Percentiles rank a stretch among this genome's conserved stretches.
phyloP scores from a whole-genome alignment of 2,888 invertebrate species.

The Bedellia somnulentella region DNA sequence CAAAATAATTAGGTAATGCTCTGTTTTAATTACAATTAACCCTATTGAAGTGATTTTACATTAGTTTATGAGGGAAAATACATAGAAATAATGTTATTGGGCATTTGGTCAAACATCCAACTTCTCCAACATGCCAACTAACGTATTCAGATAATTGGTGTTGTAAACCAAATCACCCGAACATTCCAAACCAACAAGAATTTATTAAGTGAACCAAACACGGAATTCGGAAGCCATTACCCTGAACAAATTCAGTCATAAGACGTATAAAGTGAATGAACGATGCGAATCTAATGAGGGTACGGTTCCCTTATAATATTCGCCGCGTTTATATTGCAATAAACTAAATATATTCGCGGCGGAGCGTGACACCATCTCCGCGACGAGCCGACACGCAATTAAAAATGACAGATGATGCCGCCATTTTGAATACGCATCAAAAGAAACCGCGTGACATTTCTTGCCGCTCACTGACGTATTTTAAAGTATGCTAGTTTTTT shows the following conservation, averaged over 20 bases:
- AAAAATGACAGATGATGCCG: conserved; percentile 57
- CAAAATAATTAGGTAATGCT: too few species aligned
- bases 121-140: too few species aligned
- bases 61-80: too few species aligned
- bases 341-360: conserved; percentile 52
- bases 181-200: not conserved
- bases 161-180: too few species aligned
- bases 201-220: not conserved
- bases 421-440: conserved; percentile 41
- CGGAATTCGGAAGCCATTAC: not conserved
- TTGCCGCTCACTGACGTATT: too few species aligned
- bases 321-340: conserved; percentile 44
- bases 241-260: conserved; percentile 2
- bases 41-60: too few species aligned
- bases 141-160: too few species aligned
- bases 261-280: conserved; percentile 1
- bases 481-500: too few species aligned
- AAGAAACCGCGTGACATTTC: conserved; percentile 18
- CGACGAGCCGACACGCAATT: conserved; percentile 45
- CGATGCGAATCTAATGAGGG: conserved; percentile 32
- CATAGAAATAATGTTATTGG: too few species aligned
- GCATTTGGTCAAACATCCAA: too few species aligned
- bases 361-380: conserved; percentile 24
- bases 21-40: too few species aligned
- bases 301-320: conserved; percentile 27